Percentiles rank a stretch among this genome's conserved stretches.
These are phyloP conservation scores for Temnothorax unifasciatus DNA, from an alignment of 2,888 invertebrate genomes.

Conservation along the genomic window DNA sequence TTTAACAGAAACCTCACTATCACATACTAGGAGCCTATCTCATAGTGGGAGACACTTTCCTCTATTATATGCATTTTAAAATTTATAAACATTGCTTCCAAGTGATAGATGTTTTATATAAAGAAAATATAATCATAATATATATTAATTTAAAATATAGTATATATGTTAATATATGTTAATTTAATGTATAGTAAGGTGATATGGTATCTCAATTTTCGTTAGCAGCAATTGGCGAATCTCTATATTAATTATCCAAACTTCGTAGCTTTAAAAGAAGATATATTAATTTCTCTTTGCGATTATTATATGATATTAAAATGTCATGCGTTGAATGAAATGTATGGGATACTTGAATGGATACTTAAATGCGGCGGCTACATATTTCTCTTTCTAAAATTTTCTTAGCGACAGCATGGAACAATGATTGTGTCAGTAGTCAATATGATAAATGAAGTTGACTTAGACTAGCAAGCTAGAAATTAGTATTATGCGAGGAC, in stretches of 20 bases:
- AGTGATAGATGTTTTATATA: background rate
- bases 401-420: background rate
- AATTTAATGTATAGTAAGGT: slow-evolving; percentile 6
- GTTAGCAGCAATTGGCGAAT: slow-evolving; percentile 13
- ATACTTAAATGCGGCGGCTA: slow-evolving; percentile 2
- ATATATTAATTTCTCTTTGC: slow-evolving; percentile 4
- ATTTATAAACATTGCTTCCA: background rate
- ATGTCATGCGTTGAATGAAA: background rate
- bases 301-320: slow-evolving; percentile 5
- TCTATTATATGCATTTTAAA: background rate
- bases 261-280: slow-evolving; percentile 17
- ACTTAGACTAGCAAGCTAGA: slow-evolving; percentile 6
- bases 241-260: background rate
- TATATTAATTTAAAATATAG: slow-evolving; percentile 28
- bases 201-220: slow-evolving; percentile 23
- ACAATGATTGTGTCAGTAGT: slow-evolving; percentile 26
- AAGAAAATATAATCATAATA: slow-evolving; percentile 11
- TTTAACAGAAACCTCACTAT: too few relatives aligned
- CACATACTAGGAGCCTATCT: too few relatives aligned
- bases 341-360: background rate
- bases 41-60: too few relatives aligned
- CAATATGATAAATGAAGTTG: slow-evolving; percentile 24
- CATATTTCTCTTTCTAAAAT: slow-evolving; percentile 3
- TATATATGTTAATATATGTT: background rate
- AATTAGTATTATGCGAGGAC: slow-evolving; percentile 10